Evolutionary conservation across 2,797 vertebrate species (phyloP), one percentile per base, ranked within the genome.

Genomic region (Kryptolebias ocellatus): DNA sequence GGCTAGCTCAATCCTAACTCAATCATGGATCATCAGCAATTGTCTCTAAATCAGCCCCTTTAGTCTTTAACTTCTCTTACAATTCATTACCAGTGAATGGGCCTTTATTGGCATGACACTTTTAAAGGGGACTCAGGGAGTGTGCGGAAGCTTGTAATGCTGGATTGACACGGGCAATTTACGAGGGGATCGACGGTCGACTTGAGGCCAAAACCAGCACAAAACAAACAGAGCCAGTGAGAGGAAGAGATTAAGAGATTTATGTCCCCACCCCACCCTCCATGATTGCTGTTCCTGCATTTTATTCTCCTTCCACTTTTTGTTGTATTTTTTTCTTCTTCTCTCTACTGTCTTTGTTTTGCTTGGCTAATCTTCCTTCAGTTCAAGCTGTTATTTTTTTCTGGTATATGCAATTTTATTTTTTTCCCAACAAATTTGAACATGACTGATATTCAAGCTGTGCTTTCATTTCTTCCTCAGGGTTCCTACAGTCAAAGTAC

Each of bases 11-110:
- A 85, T 89, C 68, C 83, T 85, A 88, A 91, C 89, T 85, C 83
- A 84, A 90, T 90, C 61, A 58, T 79, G 85, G 84, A 85, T 90
- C 87, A 85, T 89, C 79, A 84, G 79, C 86, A 76, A 83, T 88
- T 89, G 88, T 87, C 85, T 84, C 80, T 85, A 90, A 90, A 90
- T 90, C 87, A 83, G 84, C 65, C 78, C 79, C 72, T 81, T 90
- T 86, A 81, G 83, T 89, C 78, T 84, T 81, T 79, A 73, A 78
- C 74, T 69, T 79, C 74, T 67, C 59, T 83, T 78, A 87, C 86
- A 81, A 87, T 91, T 91, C 89, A 90, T 92, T 89, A 86, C 75
- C 34, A 83, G 83, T 84, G 80, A 89, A 90, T 84, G 65, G 80
- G 81, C 55, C 83, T 90, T 89, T 87, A 91, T 92, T 87, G 84